Base-by-base conservation (phyloP, 2,888 invertebrate genomes). In the Argyresthia albistria region DNA sequence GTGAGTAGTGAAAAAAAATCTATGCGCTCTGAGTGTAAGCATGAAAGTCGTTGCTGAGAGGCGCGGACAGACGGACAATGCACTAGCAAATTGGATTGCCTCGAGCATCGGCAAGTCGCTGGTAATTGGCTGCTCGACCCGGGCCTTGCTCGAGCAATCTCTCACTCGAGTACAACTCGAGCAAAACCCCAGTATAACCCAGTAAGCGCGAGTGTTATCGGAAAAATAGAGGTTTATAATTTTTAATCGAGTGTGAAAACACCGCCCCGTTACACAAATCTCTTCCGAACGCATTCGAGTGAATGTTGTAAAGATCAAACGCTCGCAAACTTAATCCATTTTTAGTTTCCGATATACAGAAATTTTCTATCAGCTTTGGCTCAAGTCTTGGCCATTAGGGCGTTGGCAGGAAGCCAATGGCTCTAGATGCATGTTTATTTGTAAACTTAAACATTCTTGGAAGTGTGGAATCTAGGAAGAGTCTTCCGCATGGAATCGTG, bases 391-490 rank as follows among this genome's bases (percentile, higher is more conserved):
- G 64, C 80, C 80, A 86, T 84, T 84, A 86, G 80, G 83, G 76
- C 70, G 71, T 76, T 86, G 86, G 86, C 78, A 36, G 47, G 42
- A 54, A 43, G 80, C 86, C 86, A 86, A 63, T 55, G 66, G 64
- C 66, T 68, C 74, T 73, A 80, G 78, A 78, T 81, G 80, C 75
- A 73, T 75, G 72, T 80, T 75, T 83, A 80, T 84, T 82, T 77
- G 80, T 83, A 73, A 80, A 75, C 75, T 73, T 68, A 76, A n/a
- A 79, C 78, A 82, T 80, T 83, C 83, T 78, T 81, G 84, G 83
- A 87, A 84, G 83, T 82, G 76, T 70, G 69, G 75, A 73, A 70
- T 80, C 81, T 77, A 67, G 70, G 76, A 86, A 83, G 82, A 75
- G 45, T 71, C 63, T 64, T 70, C 69, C 76, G 75, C 69, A 69